Base-by-base conservation (phyloP, 2,113 vertebrate genomes). In the Coreoperca whiteheadi region DNA sequence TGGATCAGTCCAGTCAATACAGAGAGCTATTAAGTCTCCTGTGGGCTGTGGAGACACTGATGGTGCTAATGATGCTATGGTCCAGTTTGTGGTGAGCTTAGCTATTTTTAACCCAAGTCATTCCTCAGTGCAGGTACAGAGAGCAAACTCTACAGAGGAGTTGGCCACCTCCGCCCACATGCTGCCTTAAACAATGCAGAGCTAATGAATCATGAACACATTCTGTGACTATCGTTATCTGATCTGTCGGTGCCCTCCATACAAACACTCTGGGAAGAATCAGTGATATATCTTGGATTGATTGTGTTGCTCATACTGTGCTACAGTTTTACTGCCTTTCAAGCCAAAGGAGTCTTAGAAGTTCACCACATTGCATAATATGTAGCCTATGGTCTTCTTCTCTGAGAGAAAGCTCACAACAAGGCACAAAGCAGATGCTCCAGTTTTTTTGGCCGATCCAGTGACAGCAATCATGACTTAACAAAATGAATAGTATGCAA, bases 91-190 rank as follows among this genome's bases (percentile, higher is more conserved):
- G 77, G 69, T 83, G 77, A 87, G 82, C 68, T 30, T 3, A 56
- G 74, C 87, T 92, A 91, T 94, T 94, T 94, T 91, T 91, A 92
- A 77, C 57, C 1, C 6, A 25, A 82, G 63, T 69, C 83, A 66
- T 89, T 89, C 76, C 74, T 89, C 75, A 64, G 74, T 71, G 82
- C 80, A 87, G 90, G 85, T 94, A 87, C 72, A 86, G 64, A 65
- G 81, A 71, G 60, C 70, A 81, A 78, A 87, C 79, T 84, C 81
- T 48, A 74, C 75, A 84, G 74, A 88, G 74, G 83, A 91, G 76
- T 84, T 67, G 77, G 82, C 76, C 83, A 71, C 82, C 60, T 88
- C 68, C 59, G 50, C 84, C 88, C 74, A 86, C 86, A 81, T 61
- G 79, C 74, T 65, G 77, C 90, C 87, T 91, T 61, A 70, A 83